phyloP scores from a whole-genome alignment of 2,797 vertebrate species.

The Mormyrops boulengeri region DNA sequence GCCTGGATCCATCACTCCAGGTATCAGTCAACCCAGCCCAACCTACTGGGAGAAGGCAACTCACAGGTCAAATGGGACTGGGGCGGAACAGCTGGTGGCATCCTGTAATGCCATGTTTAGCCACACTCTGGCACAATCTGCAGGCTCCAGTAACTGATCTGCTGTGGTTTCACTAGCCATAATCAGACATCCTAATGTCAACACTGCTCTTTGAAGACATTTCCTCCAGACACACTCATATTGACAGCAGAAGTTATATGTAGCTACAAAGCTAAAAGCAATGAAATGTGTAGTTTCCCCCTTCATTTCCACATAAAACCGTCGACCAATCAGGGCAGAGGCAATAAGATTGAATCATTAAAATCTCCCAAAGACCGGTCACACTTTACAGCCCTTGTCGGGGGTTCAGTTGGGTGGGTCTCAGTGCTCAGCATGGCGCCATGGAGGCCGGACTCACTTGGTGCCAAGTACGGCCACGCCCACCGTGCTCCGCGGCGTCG shows the following conservation, averaged over 20 bases:
- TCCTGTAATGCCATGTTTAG: not conserved
- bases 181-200: not conserved
- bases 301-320: not conserved
- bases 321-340: not conserved
- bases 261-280: not conserved
- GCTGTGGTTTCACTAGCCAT: not conserved
- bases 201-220: not conserved
- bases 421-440: not conserved
- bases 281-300: not conserved
- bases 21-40: not conserved
- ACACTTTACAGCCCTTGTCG: not conserved
- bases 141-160: not conserved
- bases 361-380: not conserved
- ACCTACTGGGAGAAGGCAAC: not conserved
- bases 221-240: not conserved
- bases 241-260: not conserved
- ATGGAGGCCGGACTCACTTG: constrained; percentile 70
- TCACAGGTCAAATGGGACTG: not conserved
- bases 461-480: constrained; percentile 89
- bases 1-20: not conserved
- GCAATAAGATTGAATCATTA: not conserved
- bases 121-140: not conserved
- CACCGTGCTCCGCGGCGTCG: constrained; percentile 91
- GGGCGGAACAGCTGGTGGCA: not conserved
- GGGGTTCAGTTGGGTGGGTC: not conserved